These are phyloP conservation scores for Mallotus villosus DNA, from an alignment of 2,797 vertebrate genomes.

Conservation along the genomic window DNA sequence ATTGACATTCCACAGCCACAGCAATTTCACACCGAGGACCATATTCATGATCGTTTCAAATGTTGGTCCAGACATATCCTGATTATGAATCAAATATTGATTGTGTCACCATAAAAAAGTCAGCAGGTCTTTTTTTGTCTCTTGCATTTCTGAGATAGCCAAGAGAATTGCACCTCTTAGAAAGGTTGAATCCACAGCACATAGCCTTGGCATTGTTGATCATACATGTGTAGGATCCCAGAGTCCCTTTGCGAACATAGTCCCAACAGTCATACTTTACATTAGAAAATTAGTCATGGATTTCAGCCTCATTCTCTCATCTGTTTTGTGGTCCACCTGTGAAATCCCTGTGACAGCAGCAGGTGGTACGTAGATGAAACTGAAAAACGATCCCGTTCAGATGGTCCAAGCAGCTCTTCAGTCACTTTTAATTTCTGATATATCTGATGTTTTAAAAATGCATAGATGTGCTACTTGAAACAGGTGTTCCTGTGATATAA, in stretches of 20 bases:
- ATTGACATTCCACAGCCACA: conserved; percentile 43
- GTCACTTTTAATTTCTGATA: neutral
- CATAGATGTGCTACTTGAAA: conserved; percentile 12
- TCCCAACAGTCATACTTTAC: neutral
- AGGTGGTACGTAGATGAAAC: neutral
- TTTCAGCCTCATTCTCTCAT: neutral
- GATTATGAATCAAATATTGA: conserved; percentile 46
- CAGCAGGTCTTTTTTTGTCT: neutral
- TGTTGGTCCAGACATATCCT: conserved; percentile 27
- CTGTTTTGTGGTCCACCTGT: neutral
- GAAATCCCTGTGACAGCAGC: neutral
- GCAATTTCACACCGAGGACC: conserved; percentile 41
- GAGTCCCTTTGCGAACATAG: neutral
- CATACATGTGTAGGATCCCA: neutral
- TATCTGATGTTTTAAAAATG: conserved; percentile 7
- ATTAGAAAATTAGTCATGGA: neutral
- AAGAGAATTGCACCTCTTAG: neutral
- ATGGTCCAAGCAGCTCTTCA: neutral
- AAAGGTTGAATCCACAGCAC: neutral
- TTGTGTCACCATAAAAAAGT: conserved; percentile 29
- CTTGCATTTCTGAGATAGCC: conserved; percentile 23
- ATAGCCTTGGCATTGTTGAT: neutral
- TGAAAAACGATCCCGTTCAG: neutral
- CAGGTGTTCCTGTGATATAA: conserved; percentile 8
- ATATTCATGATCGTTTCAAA: conserved; percentile 41